A percentile compares a stretch with the other conserved stretches of the same genome.
Evolutionary conservation across 2,797 vertebrate genomes (phyloP).

Genomic region (Pseudochaenichthys georgianus): DNA sequence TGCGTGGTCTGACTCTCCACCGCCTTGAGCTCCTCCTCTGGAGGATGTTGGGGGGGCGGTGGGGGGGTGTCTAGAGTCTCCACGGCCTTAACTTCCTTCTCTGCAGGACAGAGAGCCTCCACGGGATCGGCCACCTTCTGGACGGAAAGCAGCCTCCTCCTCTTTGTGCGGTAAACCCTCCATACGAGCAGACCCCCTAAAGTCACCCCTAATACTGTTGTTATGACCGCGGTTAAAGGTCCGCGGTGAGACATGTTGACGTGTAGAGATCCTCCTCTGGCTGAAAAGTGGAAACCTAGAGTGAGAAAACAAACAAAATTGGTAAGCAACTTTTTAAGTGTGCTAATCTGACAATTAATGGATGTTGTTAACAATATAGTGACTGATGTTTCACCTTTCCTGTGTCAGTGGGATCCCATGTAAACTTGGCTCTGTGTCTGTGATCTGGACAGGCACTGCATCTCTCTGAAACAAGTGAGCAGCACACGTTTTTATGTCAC

Average conservation of each 20-base stretch:
- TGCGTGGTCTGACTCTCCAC: slow-evolving; percentile 47
- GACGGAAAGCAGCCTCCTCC: slow-evolving; percentile 74
- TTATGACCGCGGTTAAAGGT: slow-evolving; percentile 85
- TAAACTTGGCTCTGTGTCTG: slow-evolving; percentile 26
- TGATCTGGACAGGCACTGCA: slow-evolving; percentile 25
- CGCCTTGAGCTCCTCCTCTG: slow-evolving; percentile 28
- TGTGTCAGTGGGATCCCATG: slow-evolving; percentile 45
- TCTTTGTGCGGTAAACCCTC: slow-evolving; percentile 84
- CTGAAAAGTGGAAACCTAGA: slow-evolving; percentile 48
- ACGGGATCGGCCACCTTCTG: slow-evolving; percentile 59
- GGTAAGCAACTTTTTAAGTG: background rate
- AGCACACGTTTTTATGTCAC: background rate
- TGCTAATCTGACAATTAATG: no score
- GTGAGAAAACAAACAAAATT: background rate
- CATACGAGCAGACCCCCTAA: slow-evolving; percentile 91
- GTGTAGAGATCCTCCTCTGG: slow-evolving; percentile 7
- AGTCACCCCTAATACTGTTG: slow-evolving; percentile 87
- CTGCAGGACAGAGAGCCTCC: slow-evolving; percentile 23
- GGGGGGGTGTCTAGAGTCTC: slow-evolving; percentile 2
- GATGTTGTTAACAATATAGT: background rate
- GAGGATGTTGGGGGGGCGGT: background rate
- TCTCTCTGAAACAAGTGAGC: slow-evolving; percentile 37
- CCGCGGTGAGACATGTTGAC: slow-evolving; percentile 88
- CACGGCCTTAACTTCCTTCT: slow-evolving; percentile 5
- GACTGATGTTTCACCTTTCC: slow-evolving; percentile 37